Conservation (phyloP, 2,113 vertebrate species). For the Dolichallabes microphthalmus region DNA sequence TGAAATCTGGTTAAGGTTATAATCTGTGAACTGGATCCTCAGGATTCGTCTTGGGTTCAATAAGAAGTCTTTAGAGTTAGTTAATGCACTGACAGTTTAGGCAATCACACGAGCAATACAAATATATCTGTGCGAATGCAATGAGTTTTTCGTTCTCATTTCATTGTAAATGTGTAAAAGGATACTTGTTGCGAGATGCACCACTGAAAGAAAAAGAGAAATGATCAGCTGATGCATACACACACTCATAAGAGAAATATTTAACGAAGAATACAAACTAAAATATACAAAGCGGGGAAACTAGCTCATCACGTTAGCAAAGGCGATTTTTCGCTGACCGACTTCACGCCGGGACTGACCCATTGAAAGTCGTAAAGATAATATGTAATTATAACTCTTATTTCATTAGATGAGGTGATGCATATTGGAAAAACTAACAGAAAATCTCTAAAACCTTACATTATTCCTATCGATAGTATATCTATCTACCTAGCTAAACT, state of each 20-base stretch:
- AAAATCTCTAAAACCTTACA: neutral
- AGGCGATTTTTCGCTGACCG: neutral
- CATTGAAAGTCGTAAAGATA: neutral
- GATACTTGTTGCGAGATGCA: slow-evolving; percentile 96
- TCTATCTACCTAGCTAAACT: neutral
- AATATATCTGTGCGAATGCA: neutral
- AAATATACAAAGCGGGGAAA: neutral
- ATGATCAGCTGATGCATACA: slow-evolving; percentile 71
- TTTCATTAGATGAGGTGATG: neutral
- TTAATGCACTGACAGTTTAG: neutral
- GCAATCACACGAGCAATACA: neutral
- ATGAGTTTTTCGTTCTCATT: neutral
- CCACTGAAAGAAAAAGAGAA: slow-evolving; percentile 80
- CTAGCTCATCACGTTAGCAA: neutral
- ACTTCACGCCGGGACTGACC: neutral
- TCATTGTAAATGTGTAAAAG: slow-evolving; percentile 76
- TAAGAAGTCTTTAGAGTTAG: neutral
- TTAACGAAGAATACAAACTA: neutral
- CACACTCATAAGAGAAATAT: neutral
- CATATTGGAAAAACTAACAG: neutral
- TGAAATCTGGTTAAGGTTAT: slow-evolving; percentile 65
- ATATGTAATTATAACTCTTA: neutral
- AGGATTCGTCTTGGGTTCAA: neutral
- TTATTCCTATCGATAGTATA: neutral
- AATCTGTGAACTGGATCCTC: neutral